A percentile compares a stretch with the other conserved stretches of the same genome.
These are phyloP conservation scores for Escarpia spicata DNA, from an alignment of 2,888 invertebrate species.

Conservation along the genomic window DNA sequence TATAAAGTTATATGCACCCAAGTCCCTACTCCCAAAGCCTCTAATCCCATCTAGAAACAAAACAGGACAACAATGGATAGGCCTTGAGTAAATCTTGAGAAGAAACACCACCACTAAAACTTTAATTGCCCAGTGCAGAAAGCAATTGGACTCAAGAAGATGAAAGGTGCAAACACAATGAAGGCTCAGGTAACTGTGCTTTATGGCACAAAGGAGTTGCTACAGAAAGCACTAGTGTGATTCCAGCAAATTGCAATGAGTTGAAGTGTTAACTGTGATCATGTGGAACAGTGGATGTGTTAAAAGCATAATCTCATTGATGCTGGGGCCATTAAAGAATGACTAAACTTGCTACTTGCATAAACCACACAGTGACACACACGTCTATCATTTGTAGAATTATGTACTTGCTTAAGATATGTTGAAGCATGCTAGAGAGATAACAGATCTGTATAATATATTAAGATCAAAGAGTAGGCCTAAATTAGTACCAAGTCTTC, in stretches of 20 bases:
- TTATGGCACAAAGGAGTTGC: neutral
- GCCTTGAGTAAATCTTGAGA: neutral
- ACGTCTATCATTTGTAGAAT: neutral
- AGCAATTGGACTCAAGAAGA: neutral
- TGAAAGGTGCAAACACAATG: neutral
- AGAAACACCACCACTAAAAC: neutral
- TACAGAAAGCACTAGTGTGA: neutral
- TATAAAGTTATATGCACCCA: neutral
- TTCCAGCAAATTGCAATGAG: neutral
- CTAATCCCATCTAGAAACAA: conserved; percentile 12
- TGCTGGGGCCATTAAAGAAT: neutral
- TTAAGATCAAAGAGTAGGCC: neutral
- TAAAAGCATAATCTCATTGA: neutral
- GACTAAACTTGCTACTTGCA: too few relatives aligned
- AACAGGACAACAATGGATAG: neutral
- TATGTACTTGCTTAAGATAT: neutral
- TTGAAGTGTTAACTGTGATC: neutral
- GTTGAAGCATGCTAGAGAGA: neutral
- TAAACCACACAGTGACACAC: too few relatives aligned
- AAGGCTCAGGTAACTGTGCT: neutral
- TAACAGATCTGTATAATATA: neutral
- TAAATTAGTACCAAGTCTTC: too few relatives aligned
- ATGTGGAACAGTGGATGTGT: neutral
- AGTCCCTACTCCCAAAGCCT: neutral
- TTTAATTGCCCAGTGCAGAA: neutral